These are phyloP conservation scores for Cephonodes hylas DNA, from an alignment of 2,888 invertebrate species.

Conservation along the genomic window DNA sequence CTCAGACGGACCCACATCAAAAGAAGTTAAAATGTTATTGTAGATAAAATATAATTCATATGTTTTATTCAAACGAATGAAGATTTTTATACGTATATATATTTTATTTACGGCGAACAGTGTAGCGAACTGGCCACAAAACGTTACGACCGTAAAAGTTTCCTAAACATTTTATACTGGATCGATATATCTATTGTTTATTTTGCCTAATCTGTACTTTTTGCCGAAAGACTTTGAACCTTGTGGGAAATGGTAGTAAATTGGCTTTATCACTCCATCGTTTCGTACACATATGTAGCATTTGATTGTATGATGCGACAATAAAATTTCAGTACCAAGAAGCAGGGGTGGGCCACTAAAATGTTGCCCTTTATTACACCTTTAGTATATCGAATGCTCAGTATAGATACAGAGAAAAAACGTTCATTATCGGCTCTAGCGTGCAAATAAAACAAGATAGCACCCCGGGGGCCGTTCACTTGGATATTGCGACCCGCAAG, in stretches of 20 bases:
- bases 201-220: constrained; percentile 49
- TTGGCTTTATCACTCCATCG: constrained; percentile 4
- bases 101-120: constrained; percentile 27
- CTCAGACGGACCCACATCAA: no score
- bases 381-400: constrained; percentile 66
- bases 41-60: constrained; percentile 1
- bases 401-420: constrained; percentile 64
- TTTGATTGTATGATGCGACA: constrained; percentile 50
- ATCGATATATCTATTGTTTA: constrained; percentile 61
- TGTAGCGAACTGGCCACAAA: constrained; percentile 37
- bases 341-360: constrained; percentile 43
- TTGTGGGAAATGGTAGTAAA: constrained; percentile 25
- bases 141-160: constrained; percentile 46
- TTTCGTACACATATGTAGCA: constrained; percentile 35
- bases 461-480: constrained; percentile 67
- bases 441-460: constrained; percentile 74
- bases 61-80: constrained; percentile 2
- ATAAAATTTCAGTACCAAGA: constrained; percentile 50
- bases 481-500: constrained; percentile 77
- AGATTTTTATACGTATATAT: constrained; percentile 5
- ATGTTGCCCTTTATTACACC: constrained; percentile 63
- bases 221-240: constrained; percentile 29
- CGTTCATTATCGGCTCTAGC: constrained; percentile 72
- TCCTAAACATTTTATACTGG: constrained; percentile 54
- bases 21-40: background rate